These are phyloP conservation scores for Heteronetta atricapilla DNA, from an alignment of 2,113 vertebrate species.

Conservation along the genomic window DNA sequence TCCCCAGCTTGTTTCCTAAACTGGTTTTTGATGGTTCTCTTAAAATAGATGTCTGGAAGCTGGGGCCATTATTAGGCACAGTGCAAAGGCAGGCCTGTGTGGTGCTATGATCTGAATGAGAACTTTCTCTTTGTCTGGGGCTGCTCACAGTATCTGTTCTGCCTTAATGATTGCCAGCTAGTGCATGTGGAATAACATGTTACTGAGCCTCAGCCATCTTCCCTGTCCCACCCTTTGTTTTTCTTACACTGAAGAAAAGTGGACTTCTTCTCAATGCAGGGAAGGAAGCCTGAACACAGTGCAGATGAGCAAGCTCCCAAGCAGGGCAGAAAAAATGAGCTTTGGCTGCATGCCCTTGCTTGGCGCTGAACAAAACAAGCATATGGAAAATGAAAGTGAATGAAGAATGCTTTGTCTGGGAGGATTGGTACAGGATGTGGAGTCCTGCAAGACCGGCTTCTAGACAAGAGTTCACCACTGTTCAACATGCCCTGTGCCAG, in stretches of 20 bases:
- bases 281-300: neutral
- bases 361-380: slow-evolving; percentile 7
- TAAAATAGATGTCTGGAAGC: neutral
- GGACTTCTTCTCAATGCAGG: neutral
- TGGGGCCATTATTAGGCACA: neutral
- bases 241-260: neutral
- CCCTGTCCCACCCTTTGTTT: neutral
- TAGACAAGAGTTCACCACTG: neutral
- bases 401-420: neutral
- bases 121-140: neutral
- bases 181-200: neutral
- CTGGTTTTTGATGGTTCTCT: neutral
- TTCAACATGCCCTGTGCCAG: neutral
- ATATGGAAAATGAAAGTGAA: slow-evolving; percentile 1
- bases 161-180: neutral
- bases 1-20: neutral
- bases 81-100: neutral
- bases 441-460: neutral
- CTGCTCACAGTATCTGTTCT: neutral
- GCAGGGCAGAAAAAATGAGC: slow-evolving; percentile 1
- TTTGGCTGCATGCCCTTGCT: slow-evolving; percentile 15
- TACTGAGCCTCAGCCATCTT: neutral
- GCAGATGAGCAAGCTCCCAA: neutral
- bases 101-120: neutral
- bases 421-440: neutral